Percentiles rank a stretch among this genome's conserved stretches.
Evolutionary conservation across 2,113 vertebrate genomes (phyloP).

Genomic region (Myrmecobius fasciatus): DNA sequence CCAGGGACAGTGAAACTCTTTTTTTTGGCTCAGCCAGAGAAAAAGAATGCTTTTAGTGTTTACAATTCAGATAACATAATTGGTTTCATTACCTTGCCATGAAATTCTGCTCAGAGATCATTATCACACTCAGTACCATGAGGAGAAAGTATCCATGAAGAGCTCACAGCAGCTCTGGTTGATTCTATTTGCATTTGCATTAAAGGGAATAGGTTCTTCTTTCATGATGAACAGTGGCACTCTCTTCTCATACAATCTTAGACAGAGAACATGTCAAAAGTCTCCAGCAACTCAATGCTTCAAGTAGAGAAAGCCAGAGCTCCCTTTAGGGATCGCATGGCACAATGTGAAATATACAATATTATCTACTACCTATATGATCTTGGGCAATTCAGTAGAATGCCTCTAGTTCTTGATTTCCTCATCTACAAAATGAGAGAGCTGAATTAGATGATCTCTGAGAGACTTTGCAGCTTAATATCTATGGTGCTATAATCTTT

Average conservation of each 20-base stretch:
- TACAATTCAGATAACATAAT: conserved; percentile 48
- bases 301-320: conserved; percentile 43
- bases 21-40: background rate
- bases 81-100: conserved; percentile 55
- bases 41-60: conserved; percentile 47
- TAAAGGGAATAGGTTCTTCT: background rate
- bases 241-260: conserved; percentile 48
- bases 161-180: conserved; percentile 53
- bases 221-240: conserved; percentile 33
- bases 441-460: background rate
- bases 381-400: background rate
- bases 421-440: background rate
- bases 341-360: background rate
- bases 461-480: background rate
- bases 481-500: background rate
- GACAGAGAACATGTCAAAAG: conserved; percentile 39
- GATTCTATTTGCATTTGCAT: conserved; percentile 51
- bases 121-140: conserved; percentile 67
- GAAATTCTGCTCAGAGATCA: conserved; percentile 54
- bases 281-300: background rate
- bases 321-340: background rate
- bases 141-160: conserved; percentile 39
- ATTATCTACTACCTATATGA: background rate
- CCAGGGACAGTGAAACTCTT: conserved; percentile 26
- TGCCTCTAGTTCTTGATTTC: background rate